Percentiles rank a stretch among this genome's conserved stretches.
Evolutionary conservation across 2,888 invertebrate species (phyloP).

Genomic region (Dione juno): DNA sequence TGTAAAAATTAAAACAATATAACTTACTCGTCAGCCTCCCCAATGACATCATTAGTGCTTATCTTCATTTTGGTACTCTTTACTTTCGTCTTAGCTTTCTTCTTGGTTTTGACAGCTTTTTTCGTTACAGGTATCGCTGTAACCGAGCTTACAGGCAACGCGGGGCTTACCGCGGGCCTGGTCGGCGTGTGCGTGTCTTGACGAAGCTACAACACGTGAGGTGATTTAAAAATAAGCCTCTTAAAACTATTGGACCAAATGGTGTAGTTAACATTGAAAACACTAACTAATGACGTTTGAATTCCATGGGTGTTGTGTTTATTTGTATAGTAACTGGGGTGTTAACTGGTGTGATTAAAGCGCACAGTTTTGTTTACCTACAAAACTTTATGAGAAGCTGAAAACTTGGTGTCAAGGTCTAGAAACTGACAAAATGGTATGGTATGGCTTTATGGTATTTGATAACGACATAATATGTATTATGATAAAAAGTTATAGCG

Average conservation of each 20-base stretch:
- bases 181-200: conserved; percentile 67
- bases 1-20: neutral
- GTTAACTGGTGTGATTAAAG: neutral
- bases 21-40: conserved; percentile 71
- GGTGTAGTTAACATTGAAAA: conserved; percentile 11
- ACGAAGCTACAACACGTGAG: conserved; percentile 57
- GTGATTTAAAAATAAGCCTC: conserved; percentile 17
- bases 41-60: conserved; percentile 54
- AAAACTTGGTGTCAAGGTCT: too few species aligned
- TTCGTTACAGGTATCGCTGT: conserved; percentile 62
- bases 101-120: conserved; percentile 56
- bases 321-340: neutral
- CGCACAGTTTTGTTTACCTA: neutral
- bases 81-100: conserved; percentile 58
- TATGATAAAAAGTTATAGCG: too few species aligned
- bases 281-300: neutral
- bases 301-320: conserved; percentile 8
- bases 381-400: too few species aligned
- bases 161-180: conserved; percentile 71
- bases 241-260: neutral
- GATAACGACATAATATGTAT: too few species aligned
- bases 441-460: too few species aligned
- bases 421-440: too few species aligned
- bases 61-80: conserved; percentile 62
- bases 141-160: conserved; percentile 71